Base-by-base conservation (phyloP, 1,140 invertebrate species). In the Aradophagus sp. region DNA sequence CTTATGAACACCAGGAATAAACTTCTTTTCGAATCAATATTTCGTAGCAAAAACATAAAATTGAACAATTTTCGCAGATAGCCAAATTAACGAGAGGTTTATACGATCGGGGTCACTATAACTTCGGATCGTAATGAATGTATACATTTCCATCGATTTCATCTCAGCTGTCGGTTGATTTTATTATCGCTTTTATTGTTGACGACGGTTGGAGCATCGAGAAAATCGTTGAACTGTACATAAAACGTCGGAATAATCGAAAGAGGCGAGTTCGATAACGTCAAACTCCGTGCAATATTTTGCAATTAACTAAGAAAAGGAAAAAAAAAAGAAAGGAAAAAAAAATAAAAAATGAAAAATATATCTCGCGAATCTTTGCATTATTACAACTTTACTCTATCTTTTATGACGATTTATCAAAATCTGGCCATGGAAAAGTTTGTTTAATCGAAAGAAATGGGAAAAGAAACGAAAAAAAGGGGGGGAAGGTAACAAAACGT, bases 241-340 rank as follows among this genome's bases (percentile, higher is more conserved):
- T 47, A 23, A 48, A 47, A 48, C 39, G 38, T 38, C 27, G 36
- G 14, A 38, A 38, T 29, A 5, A 47, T 2, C 15, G 11, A 39
- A 53, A 31, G n/a, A 32, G 6, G 26, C 15, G 12, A 29, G 12
- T 44, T 35, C 13, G 20, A 32, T 19, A 14, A 39, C 19, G 26
- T 39, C 29, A 41, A 13, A 50, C 19, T 35, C 58, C 39, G 59
- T 63, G 59, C 59, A 63, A 63, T 63, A 63, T n/a, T 23, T 36
- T 26, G 41, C 32, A 53, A 53, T 61, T 7, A 27, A n/a, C n/a
- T n/a, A n/a, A n/a, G n/a, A n/a, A n/a, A n/a, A n/a, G n/a, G n/a
- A n/a, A n/a, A n/a, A n/a, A n/a, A n/a, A n/a, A n/a, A n/a, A n/a
- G n/a, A n/a, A n/a, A n/a, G n/a, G n/a, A n/a, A n/a, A n/a, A n/a